Conservation (phyloP, 2,888 invertebrate species). For the Thera britannica region DNA sequence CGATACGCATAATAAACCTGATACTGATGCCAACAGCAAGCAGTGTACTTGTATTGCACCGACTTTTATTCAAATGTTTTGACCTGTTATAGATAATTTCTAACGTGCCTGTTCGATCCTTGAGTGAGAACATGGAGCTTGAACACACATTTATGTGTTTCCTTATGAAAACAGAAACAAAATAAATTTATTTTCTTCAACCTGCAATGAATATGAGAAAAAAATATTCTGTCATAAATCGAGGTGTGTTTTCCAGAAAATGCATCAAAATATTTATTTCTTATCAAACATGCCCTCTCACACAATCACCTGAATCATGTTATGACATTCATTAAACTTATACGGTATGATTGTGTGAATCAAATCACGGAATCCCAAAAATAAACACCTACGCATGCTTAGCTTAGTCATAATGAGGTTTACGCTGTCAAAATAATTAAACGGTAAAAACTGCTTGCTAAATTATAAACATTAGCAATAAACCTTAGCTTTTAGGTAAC, state of each 20-base stretch:
- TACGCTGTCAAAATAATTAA: constrained; percentile 12
- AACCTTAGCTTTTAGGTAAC: background rate
- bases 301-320: constrained; percentile 33
- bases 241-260: no score
- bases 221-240: no score
- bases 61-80: no score
- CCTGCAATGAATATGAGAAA: no score
- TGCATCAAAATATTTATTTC: background rate
- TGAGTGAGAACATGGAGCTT: no score
- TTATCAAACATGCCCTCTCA: constrained; percentile 15
- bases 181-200: no score
- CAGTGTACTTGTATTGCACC: background rate
- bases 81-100: no score
- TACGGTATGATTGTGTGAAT: constrained; percentile 21
- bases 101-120: no score
- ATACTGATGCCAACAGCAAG: constrained; percentile 2
- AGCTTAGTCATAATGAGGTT: constrained; percentile 23
- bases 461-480: background rate
- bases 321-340: constrained; percentile 15
- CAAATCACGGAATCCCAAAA: constrained; percentile 34
- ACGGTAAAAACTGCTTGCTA: background rate
- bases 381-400: constrained; percentile 36
- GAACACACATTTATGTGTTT: no score
- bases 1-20: constrained; percentile 18
- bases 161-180: no score